Percentiles rank a stretch among this genome's conserved stretches.
These are phyloP conservation scores for Drosophila quinaria DNA, from an alignment of 2,888 invertebrate species.

Conservation along the genomic window DNA sequence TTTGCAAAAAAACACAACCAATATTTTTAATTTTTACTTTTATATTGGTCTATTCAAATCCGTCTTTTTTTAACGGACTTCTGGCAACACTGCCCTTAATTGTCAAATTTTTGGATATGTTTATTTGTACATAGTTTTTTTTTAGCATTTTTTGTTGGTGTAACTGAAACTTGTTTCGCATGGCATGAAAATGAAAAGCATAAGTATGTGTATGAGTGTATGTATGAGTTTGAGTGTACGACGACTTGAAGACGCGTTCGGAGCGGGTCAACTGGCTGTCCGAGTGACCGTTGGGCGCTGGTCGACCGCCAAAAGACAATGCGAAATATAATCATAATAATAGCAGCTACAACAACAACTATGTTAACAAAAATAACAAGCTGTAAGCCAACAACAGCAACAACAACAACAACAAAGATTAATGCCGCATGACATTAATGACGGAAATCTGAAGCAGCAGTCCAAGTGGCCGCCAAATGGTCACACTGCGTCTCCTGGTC, in stretches of 20 bases:
- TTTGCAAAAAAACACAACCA: no score
- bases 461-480: slow-evolving; percentile 57
- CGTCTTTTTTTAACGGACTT: no score
- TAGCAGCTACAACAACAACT: slow-evolving; percentile 24
- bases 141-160: slow-evolving; percentile 4
- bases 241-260: slow-evolving; percentile 36
- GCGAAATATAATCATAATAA: slow-evolving; percentile 60
- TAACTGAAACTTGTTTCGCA: slow-evolving; percentile 51
- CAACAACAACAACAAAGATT: slow-evolving; percentile 51
- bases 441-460: slow-evolving; percentile 72
- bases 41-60: no score
- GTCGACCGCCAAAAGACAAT: slow-evolving; percentile 58
- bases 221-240: neutral
- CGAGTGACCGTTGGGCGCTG: slow-evolving; percentile 42
- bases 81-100: slow-evolving; percentile 31
- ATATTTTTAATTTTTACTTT: no score
- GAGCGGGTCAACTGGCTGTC: slow-evolving; percentile 56
- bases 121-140: neutral
- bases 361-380: slow-evolving; percentile 48
- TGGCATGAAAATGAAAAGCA: slow-evolving; percentile 30
- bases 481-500: slow-evolving; percentile 27
- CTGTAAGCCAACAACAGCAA: slow-evolving; percentile 31
- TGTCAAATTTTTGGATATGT: neutral
- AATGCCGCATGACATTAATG: slow-evolving; percentile 80
- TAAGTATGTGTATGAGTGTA: neutral